phyloP scores from a whole-genome alignment of 2,888 invertebrate genomes.

The Isotomurus palustris region DNA sequence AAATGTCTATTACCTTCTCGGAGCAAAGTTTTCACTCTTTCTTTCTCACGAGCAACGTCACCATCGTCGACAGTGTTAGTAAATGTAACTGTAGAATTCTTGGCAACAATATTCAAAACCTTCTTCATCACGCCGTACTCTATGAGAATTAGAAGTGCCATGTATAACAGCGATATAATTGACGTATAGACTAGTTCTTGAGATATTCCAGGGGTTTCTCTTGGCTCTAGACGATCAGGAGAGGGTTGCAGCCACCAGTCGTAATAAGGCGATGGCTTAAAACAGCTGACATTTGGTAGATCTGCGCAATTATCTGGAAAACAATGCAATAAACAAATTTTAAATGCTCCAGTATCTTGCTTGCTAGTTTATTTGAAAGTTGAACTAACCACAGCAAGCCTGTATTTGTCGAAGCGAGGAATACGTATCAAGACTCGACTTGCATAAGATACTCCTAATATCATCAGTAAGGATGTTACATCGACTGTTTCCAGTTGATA shows the following conservation, averaged over 20 bases:
- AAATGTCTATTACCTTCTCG: neutral
- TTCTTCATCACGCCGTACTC: conserved; percentile 14
- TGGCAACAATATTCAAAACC: conserved; percentile 2
- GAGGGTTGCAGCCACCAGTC: no score
- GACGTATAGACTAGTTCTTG: conserved; percentile 12
- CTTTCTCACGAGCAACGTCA: conserved; percentile 5
- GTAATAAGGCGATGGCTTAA: no score
- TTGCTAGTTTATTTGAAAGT: no score
- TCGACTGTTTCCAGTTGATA: conserved; percentile 7
- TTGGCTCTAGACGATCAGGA: no score
- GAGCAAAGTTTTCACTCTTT: neutral
- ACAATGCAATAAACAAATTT: no score
- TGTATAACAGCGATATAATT: conserved; percentile 3
- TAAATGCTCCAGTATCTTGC: no score
- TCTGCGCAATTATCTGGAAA: no score
- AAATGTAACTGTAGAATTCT: neutral
- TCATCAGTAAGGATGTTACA: conserved; percentile 18
- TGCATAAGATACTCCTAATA: no score
- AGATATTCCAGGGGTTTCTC: neutral
- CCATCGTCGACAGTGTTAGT: conserved; percentile 8
- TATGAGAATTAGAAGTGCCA: conserved; percentile 7
- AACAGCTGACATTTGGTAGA: no score
- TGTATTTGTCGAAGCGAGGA: no score
- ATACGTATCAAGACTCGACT: no score
- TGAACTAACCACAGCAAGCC: no score